Percentiles rank a stretch among this genome's conserved stretches.
Evolutionary conservation across 2,113 vertebrate genomes (phyloP).

Genomic region (Microtus richardsoni): DNA sequence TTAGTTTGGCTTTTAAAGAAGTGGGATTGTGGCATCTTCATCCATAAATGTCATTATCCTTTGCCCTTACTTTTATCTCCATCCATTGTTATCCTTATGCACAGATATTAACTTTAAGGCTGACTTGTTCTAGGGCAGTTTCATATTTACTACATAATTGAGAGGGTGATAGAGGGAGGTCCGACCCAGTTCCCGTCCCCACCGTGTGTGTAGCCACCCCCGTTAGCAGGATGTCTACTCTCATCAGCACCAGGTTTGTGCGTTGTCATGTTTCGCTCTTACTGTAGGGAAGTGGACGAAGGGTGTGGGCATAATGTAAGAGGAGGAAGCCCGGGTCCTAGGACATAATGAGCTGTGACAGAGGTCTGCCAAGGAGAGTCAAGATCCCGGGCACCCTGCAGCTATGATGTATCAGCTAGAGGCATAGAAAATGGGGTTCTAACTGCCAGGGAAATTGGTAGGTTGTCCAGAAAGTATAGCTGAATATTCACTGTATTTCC

Average conservation of each 20-base stretch:
- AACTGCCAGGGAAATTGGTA: background rate
- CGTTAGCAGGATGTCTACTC: no score
- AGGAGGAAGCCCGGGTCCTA: background rate
- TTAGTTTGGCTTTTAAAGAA: background rate
- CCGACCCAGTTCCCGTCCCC: background rate
- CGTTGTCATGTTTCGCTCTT: background rate
- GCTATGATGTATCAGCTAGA: background rate
- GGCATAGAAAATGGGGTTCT: background rate
- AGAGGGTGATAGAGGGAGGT: background rate
- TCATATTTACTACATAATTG: background rate
- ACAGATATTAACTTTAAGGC: background rate
- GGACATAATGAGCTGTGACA: background rate
- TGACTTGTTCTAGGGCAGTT: background rate
- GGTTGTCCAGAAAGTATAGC: background rate
- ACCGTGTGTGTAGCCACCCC: accelerated
- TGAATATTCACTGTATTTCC: conserved; percentile 56
- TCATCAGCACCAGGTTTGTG: background rate
- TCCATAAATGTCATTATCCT: background rate
- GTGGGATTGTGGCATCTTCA: background rate
- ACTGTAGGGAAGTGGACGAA: background rate
- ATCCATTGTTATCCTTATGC: no score
- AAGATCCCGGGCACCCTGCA: background rate
- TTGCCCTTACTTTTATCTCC: background rate
- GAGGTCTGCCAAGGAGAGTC: background rate
- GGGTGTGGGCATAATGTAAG: background rate